Evolutionary conservation across 2,888 invertebrate genomes (phyloP), one percentile per base, ranked within the genome.

Genomic region (Hydrotaea cyrtoneurina): DNA sequence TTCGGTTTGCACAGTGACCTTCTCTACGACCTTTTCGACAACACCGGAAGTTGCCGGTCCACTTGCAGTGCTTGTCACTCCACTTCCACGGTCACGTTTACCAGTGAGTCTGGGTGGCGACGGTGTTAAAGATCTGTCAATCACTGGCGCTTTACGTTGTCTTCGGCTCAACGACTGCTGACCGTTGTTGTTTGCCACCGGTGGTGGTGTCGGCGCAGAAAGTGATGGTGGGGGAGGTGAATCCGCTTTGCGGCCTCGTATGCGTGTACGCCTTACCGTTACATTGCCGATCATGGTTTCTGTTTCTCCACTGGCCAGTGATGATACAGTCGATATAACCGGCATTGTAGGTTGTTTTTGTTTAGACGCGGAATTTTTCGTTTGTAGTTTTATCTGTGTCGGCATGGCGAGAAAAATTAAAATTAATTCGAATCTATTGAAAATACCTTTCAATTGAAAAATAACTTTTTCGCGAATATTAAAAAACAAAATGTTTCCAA

Each of bases 281-380:
- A 90, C 86, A 76, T 86, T 90, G 1, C 90, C 89, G 46, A 91
- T 89, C 69, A 89, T 88, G 11, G 91, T 89, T 79, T 91, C 91
- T 2, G 89, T 90, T 80, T 90, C 89, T 19, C 91, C 90, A 66
- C 90, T 90, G 4, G 96, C 96, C 39, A 96, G 91, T 0, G 96
- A 96, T 66, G 95, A 95, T 0, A 96, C 96, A 80, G 94, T 95
- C 0, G 96, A 95, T 87, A 96, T 96, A 0, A 96, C 95, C 0
- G 96, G 96, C 89, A 96, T 91, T 2, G 93, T 92, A 2, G 91
- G 89, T 0, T 88, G 86, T 57, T 92, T 87, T 31, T 92, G 86
- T 43, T 86, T 89, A 19, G 86, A 82, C 88, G 88, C 78, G 90
- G 92, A 5, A 11, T 64, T 81, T 73, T 87, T 87, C 15, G 76